phyloP scores from a whole-genome alignment of 2,888 invertebrate species.

The Palloptera scutellata region DNA sequence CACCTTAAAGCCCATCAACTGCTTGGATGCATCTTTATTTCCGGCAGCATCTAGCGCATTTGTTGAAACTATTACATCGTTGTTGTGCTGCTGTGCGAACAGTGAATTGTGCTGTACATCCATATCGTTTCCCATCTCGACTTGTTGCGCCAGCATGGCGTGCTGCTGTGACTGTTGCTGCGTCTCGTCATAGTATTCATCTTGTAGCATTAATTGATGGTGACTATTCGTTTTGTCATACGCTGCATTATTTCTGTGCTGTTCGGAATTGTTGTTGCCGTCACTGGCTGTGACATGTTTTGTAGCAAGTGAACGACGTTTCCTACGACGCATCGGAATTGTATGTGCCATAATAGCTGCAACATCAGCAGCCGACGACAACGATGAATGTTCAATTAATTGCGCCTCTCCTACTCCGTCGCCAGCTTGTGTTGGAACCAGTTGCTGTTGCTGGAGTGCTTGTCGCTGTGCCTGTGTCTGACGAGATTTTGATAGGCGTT shows the following conservation, averaged over 20 bases:
- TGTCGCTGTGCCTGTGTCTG: constrained; percentile 36
- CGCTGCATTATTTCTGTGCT: constrained; percentile 10
- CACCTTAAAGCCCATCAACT: constrained; percentile 45
- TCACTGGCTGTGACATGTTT: not conserved
- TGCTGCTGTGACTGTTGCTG: constrained; percentile 16
- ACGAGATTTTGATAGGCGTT: constrained; percentile 43
- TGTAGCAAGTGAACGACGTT: constrained; percentile 11
- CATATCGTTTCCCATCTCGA: constrained; percentile 54
- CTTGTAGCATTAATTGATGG: not conserved
- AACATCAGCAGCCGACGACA: not conserved
- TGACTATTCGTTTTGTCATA: constrained; percentile 1
- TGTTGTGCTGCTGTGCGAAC: constrained; percentile 40
- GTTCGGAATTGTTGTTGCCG: constrained; percentile 15
- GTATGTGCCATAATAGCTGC: constrained; percentile 38
- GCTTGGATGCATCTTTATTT: constrained; percentile 37
- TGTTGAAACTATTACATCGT: constrained; percentile 30
- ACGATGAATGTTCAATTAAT: constrained; percentile 38
- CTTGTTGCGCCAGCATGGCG: constrained; percentile 36
- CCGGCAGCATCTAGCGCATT: constrained; percentile 36
- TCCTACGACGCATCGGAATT: constrained; percentile 47
- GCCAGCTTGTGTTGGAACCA: constrained; percentile 49
- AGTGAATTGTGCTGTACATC: constrained; percentile 46
- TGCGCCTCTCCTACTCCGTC: constrained; percentile 39
- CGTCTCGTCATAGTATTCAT: constrained; percentile 24
- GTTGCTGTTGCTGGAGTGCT: constrained; percentile 40